These are phyloP conservation scores for Zootermopsis nevadensis DNA, from an alignment of 2,888 invertebrate genomes.

Conservation along the genomic window DNA sequence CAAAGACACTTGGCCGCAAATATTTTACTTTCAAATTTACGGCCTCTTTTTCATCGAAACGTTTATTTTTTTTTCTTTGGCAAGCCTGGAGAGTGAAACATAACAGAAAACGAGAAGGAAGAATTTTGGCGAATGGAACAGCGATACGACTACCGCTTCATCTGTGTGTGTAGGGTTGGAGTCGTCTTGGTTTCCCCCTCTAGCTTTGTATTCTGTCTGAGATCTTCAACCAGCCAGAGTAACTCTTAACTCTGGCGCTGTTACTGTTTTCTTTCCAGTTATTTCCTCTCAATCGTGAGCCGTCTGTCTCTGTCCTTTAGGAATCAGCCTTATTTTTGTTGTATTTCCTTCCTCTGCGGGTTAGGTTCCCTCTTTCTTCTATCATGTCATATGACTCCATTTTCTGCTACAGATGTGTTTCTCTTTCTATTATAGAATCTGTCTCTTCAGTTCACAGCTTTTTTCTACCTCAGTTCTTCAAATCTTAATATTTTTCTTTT, in stretches of 20 bases:
- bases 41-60: background rate
- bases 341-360: background rate
- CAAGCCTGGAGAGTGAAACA: background rate
- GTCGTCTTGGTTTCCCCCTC: background rate
- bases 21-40: conserved; percentile 10
- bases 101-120: background rate
- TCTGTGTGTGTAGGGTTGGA: background rate
- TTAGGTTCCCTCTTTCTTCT: background rate
- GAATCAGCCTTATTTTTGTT: background rate
- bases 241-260: background rate
- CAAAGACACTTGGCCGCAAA: background rate
- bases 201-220: background rate
- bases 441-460: background rate
- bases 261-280: background rate
- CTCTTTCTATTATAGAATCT: background rate
- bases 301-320: conserved; percentile 8
- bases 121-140: background rate
- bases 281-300: background rate
- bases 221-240: background rate
- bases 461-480: background rate
- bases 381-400: background rate
- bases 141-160: background rate
- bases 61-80: too few species aligned
- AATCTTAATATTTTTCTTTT: background rate
- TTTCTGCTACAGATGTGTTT: background rate